phyloP scores from a whole-genome alignment of 1,140 invertebrate species.

The Wasmannia auropunctata region DNA sequence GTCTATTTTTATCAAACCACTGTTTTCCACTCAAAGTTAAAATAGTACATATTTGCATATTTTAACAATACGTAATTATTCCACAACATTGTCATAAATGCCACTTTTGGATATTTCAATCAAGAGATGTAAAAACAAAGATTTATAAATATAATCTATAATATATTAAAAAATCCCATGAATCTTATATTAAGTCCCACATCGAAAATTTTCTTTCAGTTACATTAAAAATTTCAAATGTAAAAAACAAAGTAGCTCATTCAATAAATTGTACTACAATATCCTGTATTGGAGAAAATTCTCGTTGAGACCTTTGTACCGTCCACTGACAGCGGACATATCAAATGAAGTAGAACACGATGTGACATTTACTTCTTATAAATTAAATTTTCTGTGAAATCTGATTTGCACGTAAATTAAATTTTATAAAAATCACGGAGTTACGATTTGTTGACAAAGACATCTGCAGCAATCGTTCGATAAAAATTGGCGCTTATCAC shows the following conservation, averaged over 20 bases:
- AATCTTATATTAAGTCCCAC: slow-evolving; percentile 45
- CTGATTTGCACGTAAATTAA: too few relatives aligned
- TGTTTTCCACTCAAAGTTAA: background rate
- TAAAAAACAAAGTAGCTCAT: background rate
- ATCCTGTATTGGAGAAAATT: background rate
- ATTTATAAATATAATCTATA: too few relatives aligned
- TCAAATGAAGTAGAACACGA: background rate
- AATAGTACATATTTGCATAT: background rate
- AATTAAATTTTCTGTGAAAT: background rate
- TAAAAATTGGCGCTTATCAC: background rate
- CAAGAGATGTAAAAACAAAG: too few relatives aligned
- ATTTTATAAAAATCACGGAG: background rate
- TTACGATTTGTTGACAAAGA: slow-evolving; percentile 2
- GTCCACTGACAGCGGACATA: background rate
- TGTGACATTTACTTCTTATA: background rate
- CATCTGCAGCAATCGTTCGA: background rate
- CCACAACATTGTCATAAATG: background rate
- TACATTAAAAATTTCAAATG: slow-evolving; percentile 62
- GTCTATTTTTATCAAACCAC: background rate
- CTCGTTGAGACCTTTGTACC: background rate
- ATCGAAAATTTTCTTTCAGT: slow-evolving; percentile 61
- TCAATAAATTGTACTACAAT: slow-evolving; percentile 43
- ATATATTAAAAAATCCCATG: too few relatives aligned
- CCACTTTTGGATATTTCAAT: background rate
- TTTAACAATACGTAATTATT: background rate